Percentiles rank a stretch among this genome's conserved stretches.
These are phyloP conservation scores for Myotis myotis DNA, from an alignment of 2,797 vertebrate species.

Conservation along the genomic window DNA sequence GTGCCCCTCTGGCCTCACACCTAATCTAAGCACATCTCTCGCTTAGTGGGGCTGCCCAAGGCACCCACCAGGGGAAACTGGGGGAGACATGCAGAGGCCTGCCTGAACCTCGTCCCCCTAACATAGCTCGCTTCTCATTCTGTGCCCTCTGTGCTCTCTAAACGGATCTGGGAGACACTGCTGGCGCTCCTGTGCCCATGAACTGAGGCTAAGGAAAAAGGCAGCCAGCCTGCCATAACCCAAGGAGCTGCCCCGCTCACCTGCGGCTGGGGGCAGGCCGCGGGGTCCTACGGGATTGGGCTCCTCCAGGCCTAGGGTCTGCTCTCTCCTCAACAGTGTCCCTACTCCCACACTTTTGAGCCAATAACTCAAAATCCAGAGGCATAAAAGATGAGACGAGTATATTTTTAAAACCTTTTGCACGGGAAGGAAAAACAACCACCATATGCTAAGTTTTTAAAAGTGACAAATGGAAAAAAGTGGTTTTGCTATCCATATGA, in stretches of 20 bases:
- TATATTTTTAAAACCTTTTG: background rate
- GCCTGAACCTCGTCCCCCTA: rapidly evolving
- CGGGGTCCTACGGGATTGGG: too few relatives aligned
- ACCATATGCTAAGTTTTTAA: background rate
- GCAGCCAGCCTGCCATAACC: background rate
- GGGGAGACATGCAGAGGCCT: background rate
- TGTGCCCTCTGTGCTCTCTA: background rate
- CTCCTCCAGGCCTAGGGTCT: background rate
- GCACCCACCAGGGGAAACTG: rapidly evolving
- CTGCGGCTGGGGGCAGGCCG: rapidly evolving
- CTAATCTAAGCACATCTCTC: rapidly evolving
- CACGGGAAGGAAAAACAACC: background rate
- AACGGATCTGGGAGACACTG: background rate
- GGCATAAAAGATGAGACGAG: background rate
- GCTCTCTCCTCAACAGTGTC: background rate
- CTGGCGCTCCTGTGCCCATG: background rate
- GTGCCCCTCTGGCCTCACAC: too few relatives aligned
- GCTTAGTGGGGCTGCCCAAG: rapidly evolving
- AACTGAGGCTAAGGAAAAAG: background rate
- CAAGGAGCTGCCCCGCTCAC: too few relatives aligned
- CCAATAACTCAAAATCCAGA: background rate
- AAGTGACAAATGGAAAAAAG: background rate
- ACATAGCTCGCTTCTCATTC: background rate
- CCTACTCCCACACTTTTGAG: background rate
- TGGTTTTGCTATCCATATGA: background rate